A percentile compares a stretch with the other conserved stretches of the same genome.
Evolutionary conservation across 2,113 vertebrate species (phyloP).

Genomic region (Catharus fuscescens): DNA sequence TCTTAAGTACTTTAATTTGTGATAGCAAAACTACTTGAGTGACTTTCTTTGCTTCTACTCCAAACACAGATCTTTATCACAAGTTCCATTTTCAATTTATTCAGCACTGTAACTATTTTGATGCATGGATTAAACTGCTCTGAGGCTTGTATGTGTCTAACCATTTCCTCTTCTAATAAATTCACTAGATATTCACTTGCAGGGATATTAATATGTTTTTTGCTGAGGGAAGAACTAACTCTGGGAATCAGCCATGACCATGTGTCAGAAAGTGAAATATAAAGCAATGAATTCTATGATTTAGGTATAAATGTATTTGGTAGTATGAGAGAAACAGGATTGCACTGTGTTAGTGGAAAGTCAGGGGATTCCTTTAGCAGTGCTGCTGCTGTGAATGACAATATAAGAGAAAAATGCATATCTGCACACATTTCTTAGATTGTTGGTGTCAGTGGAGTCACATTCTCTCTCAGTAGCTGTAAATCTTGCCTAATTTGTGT

Average conservation of each 20-base stretch:
- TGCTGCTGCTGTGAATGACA: neutral
- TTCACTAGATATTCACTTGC: neutral
- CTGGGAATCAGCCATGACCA: neutral
- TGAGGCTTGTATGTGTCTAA: constrained; percentile 5
- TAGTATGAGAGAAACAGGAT: neutral
- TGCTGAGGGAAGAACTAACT: neutral
- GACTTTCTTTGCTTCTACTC: neutral
- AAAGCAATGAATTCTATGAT: constrained; percentile 2
- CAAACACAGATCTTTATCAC: neutral
- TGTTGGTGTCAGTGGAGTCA: neutral
- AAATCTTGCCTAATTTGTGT: neutral
- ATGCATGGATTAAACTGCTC: constrained; percentile 12
- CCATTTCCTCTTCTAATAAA: constrained; percentile 9
- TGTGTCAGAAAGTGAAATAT: constrained; percentile 15
- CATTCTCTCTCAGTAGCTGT: neutral
- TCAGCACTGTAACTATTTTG: constrained; percentile 1
- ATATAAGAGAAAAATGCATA: neutral
- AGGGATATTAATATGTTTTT: neutral
- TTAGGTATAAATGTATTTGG: neutral
- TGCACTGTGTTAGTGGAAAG: neutral
- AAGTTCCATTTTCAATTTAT: neutral
- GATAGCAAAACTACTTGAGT: neutral
- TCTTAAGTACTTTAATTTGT: neutral
- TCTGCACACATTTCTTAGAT: neutral
- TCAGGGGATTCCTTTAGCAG: neutral